These are phyloP conservation scores for Caenorhabditis latens DNA, from an alignment of 1,140 invertebrate species.

Conservation along the genomic window DNA sequence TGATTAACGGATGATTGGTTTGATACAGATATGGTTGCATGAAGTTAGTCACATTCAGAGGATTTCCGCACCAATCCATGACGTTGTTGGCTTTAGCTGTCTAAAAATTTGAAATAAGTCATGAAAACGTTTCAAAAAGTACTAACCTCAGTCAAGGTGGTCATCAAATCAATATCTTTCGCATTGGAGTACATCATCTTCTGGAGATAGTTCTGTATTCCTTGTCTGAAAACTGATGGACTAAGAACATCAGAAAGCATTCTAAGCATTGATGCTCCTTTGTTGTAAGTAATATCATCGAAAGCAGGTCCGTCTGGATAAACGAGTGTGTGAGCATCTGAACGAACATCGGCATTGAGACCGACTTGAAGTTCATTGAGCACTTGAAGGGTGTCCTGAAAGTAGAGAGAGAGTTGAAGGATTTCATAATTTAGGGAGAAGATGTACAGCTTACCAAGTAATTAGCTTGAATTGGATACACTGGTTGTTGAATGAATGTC, in stretches of 20 bases:
- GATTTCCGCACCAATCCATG: constrained; percentile 60
- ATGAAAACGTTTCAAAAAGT: neutral
- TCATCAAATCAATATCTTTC: constrained; percentile 54
- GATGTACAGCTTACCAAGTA: constrained; percentile 11
- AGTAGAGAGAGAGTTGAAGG: neutral
- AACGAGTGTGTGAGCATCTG: constrained; percentile 57
- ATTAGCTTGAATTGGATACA: constrained; percentile 75
- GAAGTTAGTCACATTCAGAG: constrained; percentile 57
- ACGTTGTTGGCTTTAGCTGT: constrained; percentile 47
- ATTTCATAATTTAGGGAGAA: neutral
- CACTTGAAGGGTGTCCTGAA: constrained; percentile 58
- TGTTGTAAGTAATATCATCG: constrained; percentile 80
- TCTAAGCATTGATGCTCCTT: constrained; percentile 78
- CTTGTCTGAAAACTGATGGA: constrained; percentile 32
- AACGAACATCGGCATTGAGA: constrained; percentile 48
- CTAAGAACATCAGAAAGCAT: constrained; percentile 57
- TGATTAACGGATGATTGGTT: constrained; percentile 58
- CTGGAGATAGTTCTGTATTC: constrained; percentile 55
- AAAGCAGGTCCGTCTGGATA: constrained; percentile 73
- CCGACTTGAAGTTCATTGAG: constrained; percentile 55
- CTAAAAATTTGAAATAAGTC: neutral
- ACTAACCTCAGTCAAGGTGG: constrained; percentile 42
- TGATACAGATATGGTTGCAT: constrained; percentile 62
- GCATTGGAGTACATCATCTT: constrained; percentile 61
- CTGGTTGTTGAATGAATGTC: constrained; percentile 78